Evolutionary conservation across 1,140 invertebrate genomes (phyloP), one percentile per base, ranked within the genome.

Genomic region (Pseudomyrmex flavicornis): DNA sequence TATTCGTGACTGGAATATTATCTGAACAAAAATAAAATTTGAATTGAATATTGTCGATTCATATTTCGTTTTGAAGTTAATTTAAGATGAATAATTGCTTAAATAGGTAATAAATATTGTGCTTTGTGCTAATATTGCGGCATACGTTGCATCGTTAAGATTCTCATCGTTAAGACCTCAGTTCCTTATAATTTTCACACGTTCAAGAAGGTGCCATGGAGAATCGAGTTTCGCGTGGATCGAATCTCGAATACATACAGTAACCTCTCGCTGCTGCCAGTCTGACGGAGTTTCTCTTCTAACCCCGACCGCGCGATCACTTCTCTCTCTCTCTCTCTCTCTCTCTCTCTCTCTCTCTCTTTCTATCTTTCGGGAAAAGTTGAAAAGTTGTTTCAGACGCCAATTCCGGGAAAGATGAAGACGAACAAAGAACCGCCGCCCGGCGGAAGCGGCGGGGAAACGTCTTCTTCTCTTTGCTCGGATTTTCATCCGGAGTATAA

Each of bases 381-480:
- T 83, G 84, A 75, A 83, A 88, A 89, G 88, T 89, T 86, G 84
- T 88, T 89, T 73, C 52, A 84, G 56, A 84, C 73, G 73, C 72
- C 84, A 86, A 87, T 84, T 77, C 68, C 65, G 62, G 75, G 69
- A 59, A 75, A 75, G 59, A 75, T 75, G 86, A 84, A 86, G 86
- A 88, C 80, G 84, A 84, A 84, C 84, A 88, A 85, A 62, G 72
- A 70, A 75, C 63, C 3, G 65, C 74, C 35, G 35, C 35, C 35
- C 70, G 83, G 58, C 70, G 82, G 35, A 70, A 73, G 50, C 80
- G 85, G 75, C 52, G 20, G 44, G 61, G 59, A 54, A 20, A 61
- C 76, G 62, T 66, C 52, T 80, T 77, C 50, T 35, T 35, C 35
- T 35, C 35, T 35, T 61, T 56, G 26, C 77, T 61, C 56, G 68